Evolutionary conservation across 2,888 invertebrate species (phyloP), one percentile per base, ranked within the genome.

Genomic region (Argyresthia goedartella): DNA sequence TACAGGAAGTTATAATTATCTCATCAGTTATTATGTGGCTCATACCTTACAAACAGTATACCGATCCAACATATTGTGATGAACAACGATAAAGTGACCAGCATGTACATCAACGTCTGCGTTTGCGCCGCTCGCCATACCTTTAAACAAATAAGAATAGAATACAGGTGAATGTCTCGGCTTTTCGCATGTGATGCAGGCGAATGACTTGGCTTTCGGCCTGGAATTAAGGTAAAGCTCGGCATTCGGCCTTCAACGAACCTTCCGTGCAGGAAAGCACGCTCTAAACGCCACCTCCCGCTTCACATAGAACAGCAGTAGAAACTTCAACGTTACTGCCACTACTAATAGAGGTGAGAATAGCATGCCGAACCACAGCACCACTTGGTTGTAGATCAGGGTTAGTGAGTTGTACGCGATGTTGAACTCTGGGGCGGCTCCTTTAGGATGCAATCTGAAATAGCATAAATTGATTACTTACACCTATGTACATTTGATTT

Each of bases 321-420:
- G 84, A 66, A 94, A 82, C 74, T 94, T 94, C 47, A 91, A 50
- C 16, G 91, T 82, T 41, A 93, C 89, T 1, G 92, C 81, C 6
- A 90, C 68, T 8, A 91, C 88, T 58, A 95, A 75, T 54, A 92
- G 71, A 0, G 95, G 95, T 50, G 91, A 89, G 79, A 92, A 94
- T 63, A 92, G 89, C 61, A 91, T 81, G 7, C 93, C 94, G 56
- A 93, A 81, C 94, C 94, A 95, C 56, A 94, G 88, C 49, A 94
- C 76, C 0, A 91, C 90, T 72, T 95, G 95, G 71, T 93, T 93
- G 85, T 94, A 95, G 57, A 95, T 91, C 44, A 95, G 81, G 51
- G 92, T 91, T 49, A 95, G 82, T 0, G 94, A 93, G 71, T 92
- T 92, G 64, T 90, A 88, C 0, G 93, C 92, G 52, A 95, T 91